A percentile compares a stretch with the other conserved stretches of the same genome.
phyloP scores from a whole-genome alignment of 2,797 vertebrate genomes.

The Schizothorax lantsangensis region DNA sequence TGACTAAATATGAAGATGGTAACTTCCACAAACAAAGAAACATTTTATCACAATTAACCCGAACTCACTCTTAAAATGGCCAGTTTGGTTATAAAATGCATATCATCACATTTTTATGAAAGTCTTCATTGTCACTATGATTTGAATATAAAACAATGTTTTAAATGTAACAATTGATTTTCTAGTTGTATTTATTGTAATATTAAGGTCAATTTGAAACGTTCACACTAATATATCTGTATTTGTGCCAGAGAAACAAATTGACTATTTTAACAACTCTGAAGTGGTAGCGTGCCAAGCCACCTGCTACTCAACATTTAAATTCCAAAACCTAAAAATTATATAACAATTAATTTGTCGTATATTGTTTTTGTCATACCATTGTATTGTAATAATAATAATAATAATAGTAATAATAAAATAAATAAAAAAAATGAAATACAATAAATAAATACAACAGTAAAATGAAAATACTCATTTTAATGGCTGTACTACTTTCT shows the following conservation, averaged over 20 bases:
- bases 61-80: background rate
- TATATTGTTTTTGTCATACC: background rate
- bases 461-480: constrained; percentile 25
- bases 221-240: background rate
- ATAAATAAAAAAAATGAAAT: background rate
- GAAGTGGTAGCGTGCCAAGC: background rate
- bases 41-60: background rate
- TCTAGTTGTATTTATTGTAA: background rate
- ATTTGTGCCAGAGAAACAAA: background rate
- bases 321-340: background rate
- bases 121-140: too few species aligned
- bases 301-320: background rate
- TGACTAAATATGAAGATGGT: background rate
- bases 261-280: background rate
- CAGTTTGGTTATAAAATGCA: background rate
- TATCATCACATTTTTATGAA: background rate
- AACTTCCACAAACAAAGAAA: background rate
- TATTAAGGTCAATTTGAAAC: background rate
- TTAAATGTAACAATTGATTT: background rate
- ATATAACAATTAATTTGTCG: background rate
- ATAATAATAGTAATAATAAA: background rate
- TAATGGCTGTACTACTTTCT: constrained; percentile 42
- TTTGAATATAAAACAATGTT: background rate
- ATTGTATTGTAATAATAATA: background rate
- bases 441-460: background rate